Evolutionary conservation across 2,888 invertebrate genomes (phyloP).

Genomic region (Eustalomyia histrio): DNA sequence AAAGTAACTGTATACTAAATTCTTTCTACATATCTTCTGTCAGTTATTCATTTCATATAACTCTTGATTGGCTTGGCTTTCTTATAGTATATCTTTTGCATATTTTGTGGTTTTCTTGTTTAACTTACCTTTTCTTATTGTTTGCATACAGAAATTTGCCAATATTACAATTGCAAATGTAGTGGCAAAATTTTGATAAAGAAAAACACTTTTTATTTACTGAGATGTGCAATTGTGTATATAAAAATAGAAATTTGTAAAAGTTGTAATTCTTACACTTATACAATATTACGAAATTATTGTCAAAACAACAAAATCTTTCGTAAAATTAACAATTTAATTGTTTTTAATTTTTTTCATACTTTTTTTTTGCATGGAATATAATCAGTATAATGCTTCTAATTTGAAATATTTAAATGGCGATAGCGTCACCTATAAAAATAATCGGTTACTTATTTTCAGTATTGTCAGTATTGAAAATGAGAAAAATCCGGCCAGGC

Average conservation of each 20-base stretch:
- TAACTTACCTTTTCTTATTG: slow-evolving; percentile 5
- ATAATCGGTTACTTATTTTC: no score
- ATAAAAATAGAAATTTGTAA: background rate
- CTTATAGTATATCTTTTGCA: slow-evolving; percentile 13
- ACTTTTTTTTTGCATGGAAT: no score
- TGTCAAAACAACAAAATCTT: no score
- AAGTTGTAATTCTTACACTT: no score
- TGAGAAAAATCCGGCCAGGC: no score
- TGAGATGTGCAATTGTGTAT: background rate
- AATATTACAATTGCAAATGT: slow-evolving; percentile 44
- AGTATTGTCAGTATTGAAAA: no score
- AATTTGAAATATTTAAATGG: no score
- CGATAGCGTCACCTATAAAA: no score
- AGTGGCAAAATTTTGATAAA: background rate
- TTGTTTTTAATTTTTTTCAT: no score
- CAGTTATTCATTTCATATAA: slow-evolving; percentile 18
- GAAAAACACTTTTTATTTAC: background rate
- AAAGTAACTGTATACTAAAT: background rate
- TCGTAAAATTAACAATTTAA: no score
- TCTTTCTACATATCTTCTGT: background rate
- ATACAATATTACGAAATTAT: no score
- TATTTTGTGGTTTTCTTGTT: background rate
- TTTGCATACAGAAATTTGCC: slow-evolving; percentile 26
- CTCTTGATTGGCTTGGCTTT: slow-evolving; percentile 34
- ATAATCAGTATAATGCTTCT: no score